Conservation (phyloP, 2,797 vertebrate genomes). For the Huso huso region DNA sequence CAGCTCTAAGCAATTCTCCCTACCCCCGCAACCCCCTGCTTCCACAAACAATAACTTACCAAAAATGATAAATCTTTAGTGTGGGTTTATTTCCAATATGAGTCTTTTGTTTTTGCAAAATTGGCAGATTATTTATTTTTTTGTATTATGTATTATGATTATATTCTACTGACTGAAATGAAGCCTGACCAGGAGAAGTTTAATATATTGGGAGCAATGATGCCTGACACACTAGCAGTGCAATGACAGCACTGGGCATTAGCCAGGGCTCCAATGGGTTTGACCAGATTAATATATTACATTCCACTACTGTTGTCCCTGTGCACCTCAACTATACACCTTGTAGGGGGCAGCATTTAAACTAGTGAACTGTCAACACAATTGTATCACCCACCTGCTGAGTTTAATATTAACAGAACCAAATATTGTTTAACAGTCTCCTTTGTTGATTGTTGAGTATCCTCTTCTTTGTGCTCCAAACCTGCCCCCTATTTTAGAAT, state of each 20-base stretch:
- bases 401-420: too few relatives aligned
- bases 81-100: conserved; percentile 64
- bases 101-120: conserved; percentile 65
- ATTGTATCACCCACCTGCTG: too few relatives aligned
- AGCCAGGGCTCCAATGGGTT: conserved; percentile 42
- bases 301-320: conserved; percentile 5
- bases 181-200: conserved; percentile 56
- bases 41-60: conserved; percentile 54
- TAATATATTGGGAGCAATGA: conserved; percentile 57
- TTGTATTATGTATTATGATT: conserved; percentile 64
- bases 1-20: conserved; percentile 19
- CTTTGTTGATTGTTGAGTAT: too few relatives aligned
- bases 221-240: conserved; percentile 42
- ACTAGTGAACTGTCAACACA: too few relatives aligned
- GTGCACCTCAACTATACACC: background rate
- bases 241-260: conserved; percentile 45
- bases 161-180: conserved; percentile 60
- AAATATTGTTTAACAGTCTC: too few relatives aligned
- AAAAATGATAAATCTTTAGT: conserved; percentile 39
- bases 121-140: conserved; percentile 54
- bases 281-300: conserved; percentile 33
- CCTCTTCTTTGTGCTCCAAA: too few relatives aligned
- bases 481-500: too few relatives aligned
- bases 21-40: conserved; percentile 28
- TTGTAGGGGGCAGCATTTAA: too few relatives aligned